Base-by-base conservation (phyloP, 1,140 invertebrate genomes). In the Halyomorpha halys region DNA sequence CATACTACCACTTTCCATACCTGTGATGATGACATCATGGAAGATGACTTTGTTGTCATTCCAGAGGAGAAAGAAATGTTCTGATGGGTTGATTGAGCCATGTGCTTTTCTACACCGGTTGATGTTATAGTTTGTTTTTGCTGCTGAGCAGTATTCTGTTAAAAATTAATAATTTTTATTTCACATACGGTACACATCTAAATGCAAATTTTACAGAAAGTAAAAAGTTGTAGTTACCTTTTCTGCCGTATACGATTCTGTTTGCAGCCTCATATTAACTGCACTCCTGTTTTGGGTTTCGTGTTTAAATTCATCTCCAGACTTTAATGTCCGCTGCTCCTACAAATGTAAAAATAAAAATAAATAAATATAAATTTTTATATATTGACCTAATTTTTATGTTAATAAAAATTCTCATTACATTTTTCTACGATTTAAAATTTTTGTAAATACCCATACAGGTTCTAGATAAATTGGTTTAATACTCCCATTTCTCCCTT, bases 211-310 rank as follows among this genome's bases (percentile, higher is more conserved):
- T 13, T 47, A 47, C 2, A 47, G 15, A 5, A 47, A 4, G 14
- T 15, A 47, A 47, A 47, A 47, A 3, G 45, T 3, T 47, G 14
- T 6, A 11, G 19, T 67, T 65, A 80, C 78, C 76, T 91, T 89
- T 76, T 93, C 89, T 8, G 87, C 83, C 64, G 84, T 90, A 73
- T 90, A 92, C 15, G 83, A 86, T 68, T 91, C 89, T 49, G 88
- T 91, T 53, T 90, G 86, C 21, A 94, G 76, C 73, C 89, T 89
- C 76, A 91, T 85, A 67, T 84, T 86, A 15, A 86, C 79, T 3
- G 86, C 83, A 18, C 76, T 78, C 74, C 89, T 81, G 70, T 87
- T 89, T 71, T 88, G 87, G 65, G 82, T 85, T 73, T 92, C 89
- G 72, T 92, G 86, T 70, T 90, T 86, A 23, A 84, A 84, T 18